phyloP scores from a whole-genome alignment of 2,888 invertebrate species.

The Sarcophaga variegata region DNA sequence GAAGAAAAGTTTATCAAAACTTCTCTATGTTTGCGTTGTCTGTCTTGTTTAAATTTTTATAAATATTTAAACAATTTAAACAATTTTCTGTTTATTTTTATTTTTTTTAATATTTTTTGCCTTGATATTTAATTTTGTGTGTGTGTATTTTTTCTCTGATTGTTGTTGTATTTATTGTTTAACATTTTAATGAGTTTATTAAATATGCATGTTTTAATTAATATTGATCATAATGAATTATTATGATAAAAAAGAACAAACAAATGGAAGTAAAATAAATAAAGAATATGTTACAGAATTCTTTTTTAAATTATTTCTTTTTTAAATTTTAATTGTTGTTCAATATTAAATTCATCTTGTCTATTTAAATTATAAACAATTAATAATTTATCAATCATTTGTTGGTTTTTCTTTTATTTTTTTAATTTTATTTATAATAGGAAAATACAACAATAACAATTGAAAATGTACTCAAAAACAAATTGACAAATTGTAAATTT shows the following conservation, averaged over 20 bases:
- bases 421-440: not conserved
- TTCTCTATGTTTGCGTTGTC: too few species aligned
- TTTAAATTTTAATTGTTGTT: too few species aligned
- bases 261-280: too few species aligned
- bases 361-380: not conserved
- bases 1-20: too few species aligned
- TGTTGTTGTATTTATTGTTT: not conserved
- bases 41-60: too few species aligned
- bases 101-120: too few species aligned
- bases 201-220: slow-evolving; percentile 7
- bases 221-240: not conserved
- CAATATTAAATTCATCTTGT: not conserved
- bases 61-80: too few species aligned
- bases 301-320: too few species aligned
- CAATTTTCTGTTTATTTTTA: too few species aligned
- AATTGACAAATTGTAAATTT: slow-evolving; percentile 58
- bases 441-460: not conserved
- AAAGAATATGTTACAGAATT: too few species aligned
- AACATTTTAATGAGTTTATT: slow-evolving; percentile 14
- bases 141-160: not conserved
- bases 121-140: not conserved
- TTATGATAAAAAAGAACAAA: not conserved
- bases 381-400: not conserved
- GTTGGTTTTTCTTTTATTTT: not conserved
- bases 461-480: slow-evolving; percentile 6